Evolutionary conservation across 2,888 invertebrate genomes (phyloP).

Genomic region (Frankliniella intonsa): DNA sequence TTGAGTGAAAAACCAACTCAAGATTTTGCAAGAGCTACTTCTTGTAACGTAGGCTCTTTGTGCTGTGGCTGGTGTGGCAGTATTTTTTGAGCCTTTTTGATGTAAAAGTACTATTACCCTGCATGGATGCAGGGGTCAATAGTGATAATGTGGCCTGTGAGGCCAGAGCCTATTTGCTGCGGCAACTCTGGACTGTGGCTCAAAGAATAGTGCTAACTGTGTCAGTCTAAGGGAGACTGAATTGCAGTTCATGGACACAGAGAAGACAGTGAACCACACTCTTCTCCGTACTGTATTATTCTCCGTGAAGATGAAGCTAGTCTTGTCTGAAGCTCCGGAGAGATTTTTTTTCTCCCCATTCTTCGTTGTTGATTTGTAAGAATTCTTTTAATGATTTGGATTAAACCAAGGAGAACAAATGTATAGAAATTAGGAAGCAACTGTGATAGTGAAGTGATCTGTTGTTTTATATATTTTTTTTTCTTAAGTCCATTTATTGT

Average conservation of each 20-base stretch:
- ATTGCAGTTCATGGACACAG: conserved; percentile 26
- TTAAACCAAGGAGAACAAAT: conserved; percentile 27
- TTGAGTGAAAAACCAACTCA: background rate
- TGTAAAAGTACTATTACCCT: background rate
- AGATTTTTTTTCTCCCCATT: conserved; percentile 14
- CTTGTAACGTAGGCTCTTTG: conserved; percentile 14
- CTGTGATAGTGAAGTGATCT: conserved; percentile 26
- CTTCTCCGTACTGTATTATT: conserved; percentile 26
- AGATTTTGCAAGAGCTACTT: conserved; percentile 8
- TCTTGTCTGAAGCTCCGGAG: conserved; percentile 24
- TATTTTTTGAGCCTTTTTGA: conserved; percentile 21
- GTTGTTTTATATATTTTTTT: conserved; percentile 27
- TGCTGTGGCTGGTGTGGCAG: conserved; percentile 25
- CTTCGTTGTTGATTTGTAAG: conserved; percentile 26
- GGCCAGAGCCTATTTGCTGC: conserved; percentile 20
- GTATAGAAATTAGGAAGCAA: conserved; percentile 27
- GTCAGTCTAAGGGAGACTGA: conserved; percentile 22
- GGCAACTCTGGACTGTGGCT: conserved; percentile 22
- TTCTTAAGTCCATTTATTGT: conserved; percentile 22
- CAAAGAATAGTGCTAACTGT: conserved; percentile 22
- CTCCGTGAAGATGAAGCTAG: conserved; percentile 26
- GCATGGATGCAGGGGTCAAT: background rate
- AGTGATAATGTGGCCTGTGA: conserved; percentile 1
- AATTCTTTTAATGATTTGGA: conserved; percentile 27
- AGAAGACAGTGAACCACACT: conserved; percentile 26